These are phyloP conservation scores for Sympetrum striolatum DNA, from an alignment of 2,888 invertebrate species.

Conservation along the genomic window DNA sequence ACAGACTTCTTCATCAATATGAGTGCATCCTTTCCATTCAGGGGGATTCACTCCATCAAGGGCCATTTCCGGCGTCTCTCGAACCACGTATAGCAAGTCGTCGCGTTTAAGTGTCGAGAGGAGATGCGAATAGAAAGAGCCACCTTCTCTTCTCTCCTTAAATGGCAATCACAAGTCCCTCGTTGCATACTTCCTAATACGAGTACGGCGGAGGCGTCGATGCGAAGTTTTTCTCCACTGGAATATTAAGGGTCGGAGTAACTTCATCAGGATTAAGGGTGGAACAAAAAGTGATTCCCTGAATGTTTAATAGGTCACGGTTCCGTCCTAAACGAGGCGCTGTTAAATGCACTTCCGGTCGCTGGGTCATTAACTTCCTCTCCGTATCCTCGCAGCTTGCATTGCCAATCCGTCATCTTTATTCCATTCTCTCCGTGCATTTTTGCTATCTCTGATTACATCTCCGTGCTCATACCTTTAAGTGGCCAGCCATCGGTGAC, in stretches of 20 bases:
- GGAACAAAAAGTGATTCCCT: background rate
- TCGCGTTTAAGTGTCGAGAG: too few relatives aligned
- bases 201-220: background rate
- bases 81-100: too few relatives aligned
- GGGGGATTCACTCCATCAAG: too few relatives aligned
- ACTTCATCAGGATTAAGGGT: background rate
- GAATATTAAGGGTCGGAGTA: background rate
- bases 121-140: too few relatives aligned
- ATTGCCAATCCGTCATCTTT: background rate
- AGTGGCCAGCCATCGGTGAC: background rate
- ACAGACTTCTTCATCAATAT: too few relatives aligned
- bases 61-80: too few relatives aligned
- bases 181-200: background rate
- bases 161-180: background rate
- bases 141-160: too few relatives aligned
- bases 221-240: background rate
- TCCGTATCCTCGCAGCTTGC: background rate
- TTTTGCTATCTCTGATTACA: background rate
- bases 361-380: background rate
- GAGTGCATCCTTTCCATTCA: too few relatives aligned
- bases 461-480: background rate
- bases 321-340: background rate
- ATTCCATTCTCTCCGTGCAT: background rate
- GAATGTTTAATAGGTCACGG: background rate
- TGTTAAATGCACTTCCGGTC: background rate